Base-by-base conservation (phyloP, 92 coral and sea anemone species). In the Pocillopora meandrina region DNA sequence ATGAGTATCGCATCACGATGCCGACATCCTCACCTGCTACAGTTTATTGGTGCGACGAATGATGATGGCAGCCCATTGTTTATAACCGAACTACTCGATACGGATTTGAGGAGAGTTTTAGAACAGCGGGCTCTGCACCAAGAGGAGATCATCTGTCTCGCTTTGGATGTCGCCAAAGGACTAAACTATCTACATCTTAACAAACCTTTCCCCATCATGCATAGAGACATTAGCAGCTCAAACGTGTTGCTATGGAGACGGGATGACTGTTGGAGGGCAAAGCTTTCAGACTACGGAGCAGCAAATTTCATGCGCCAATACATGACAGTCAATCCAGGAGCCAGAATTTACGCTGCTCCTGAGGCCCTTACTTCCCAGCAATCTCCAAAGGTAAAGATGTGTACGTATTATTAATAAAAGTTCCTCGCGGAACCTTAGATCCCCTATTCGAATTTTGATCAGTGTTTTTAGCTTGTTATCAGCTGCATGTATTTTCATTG, bases 1-100 rank as follows among this genome's bases (percentile, higher is more conserved):
- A 96, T 96, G 99, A 93, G 95, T 47, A 96, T 96, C n/a, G 99
- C 99, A 1, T 88, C 99, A 12, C 94, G 97, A 2, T 94, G 98
- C 66, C 92, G 99, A 1, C 99, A 96, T 84, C 99, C 99, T 0
- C 90, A 93, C 82, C 89, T 96, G 0, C 72, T 96, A 12, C 99
- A 96, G 79, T 96, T 96, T 72, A 96, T 96, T 9, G 99, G 99
- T 42, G 99, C 99, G 18, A 96, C 99, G 12, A 92, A 91, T 74
- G 99, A 96, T 21, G 95, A 96, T 63, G 94, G 94, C n/a, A 85
- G 86, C 23, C 95, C 99, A 0, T 84, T 96, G 72, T 93, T 96
- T 61, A 85, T 96, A 49, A 94, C 99, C 7, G 99, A 96, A 74
- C 82, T 89, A 31, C 95, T 96, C n/a, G 98, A 94, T 87, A 85